Base-by-base conservation (phyloP, 2,888 invertebrate genomes). In the Agapetus fuscipes region DNA sequence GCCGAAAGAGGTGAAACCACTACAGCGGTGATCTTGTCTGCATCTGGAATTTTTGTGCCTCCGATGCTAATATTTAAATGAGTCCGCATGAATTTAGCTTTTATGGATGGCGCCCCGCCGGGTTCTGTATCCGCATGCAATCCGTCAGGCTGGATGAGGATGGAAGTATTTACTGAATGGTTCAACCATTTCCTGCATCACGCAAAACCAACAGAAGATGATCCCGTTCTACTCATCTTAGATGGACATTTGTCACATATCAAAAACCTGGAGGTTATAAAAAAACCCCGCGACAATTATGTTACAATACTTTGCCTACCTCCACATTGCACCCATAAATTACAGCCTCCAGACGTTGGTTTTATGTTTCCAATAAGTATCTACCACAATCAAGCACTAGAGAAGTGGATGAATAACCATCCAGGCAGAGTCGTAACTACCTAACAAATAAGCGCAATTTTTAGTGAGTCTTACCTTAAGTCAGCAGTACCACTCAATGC, bases 11-110 rank as follows among this genome's bases (percentile, higher is more conserved):
- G 59, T 12, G 48, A 50, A 16, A 44, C 57, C 17, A 51, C 58
- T 11, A 62, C 61, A 17, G 50, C 56, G 7, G 53, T 54, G 27
- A 50, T 53, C 39, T 54, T 53, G 31, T 53, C 57, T 48, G 57
- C 57, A 3, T 35, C 39, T 38, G 59, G 49, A 2, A 17, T 33
- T 33, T 50, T 48, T 20, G 37, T 61, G 35, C 58, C 59, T 11
- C 61, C 61, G 3, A 50, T 51, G 7, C 49, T 63, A 13, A 50
- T 61, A 41, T 57, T 57, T 51, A 54, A 57, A 20, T 47, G 57
- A 43, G 50, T 52, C 30, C 49, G 53, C 15, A 55, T 49, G 45
- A 50, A 55, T 34, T 39, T 49, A 16, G 52, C 54, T 30, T 53
- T 61, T 46, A 40, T 61, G 16, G 41, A 50, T 25, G 53, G 52